Evolutionary conservation across 1,140 invertebrate genomes (phyloP).

Genomic region (Aphelenchoides fujianensis): DNA sequence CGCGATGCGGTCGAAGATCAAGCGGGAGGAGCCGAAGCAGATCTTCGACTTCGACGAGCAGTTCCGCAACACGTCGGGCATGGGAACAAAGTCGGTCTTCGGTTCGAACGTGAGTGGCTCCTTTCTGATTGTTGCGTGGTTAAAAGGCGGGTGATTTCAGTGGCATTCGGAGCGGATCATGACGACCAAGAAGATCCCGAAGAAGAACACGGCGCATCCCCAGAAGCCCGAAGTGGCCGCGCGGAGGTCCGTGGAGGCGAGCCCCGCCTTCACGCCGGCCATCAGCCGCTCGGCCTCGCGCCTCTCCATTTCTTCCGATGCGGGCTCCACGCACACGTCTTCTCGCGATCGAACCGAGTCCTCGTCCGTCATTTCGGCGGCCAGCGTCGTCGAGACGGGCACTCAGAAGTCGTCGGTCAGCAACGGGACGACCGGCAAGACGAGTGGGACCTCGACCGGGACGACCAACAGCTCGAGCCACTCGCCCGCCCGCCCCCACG

Average conservation of each 20-base stretch:
- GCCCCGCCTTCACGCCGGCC: background rate
- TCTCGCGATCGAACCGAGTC: no score
- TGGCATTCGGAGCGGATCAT: background rate
- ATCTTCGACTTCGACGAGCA: slow-evolving; percentile 15
- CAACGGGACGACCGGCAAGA: no score
- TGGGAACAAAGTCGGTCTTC: slow-evolving; percentile 3
- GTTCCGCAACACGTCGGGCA: background rate
- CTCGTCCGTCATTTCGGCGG: no score
- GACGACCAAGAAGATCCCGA: slow-evolving; percentile 8
- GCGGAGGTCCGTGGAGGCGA: background rate
- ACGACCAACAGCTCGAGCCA: no score
- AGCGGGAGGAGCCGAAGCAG: slow-evolving; percentile 4
- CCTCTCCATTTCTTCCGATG: no score
- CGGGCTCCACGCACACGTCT: no score
- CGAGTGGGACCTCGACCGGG: no score
- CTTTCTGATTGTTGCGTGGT: no score
- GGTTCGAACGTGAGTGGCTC: slow-evolving; percentile 8
- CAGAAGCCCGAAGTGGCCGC: background rate
- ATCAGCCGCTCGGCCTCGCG: background rate
- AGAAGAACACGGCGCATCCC: background rate
- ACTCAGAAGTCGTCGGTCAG: no score
- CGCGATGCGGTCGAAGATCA: background rate
- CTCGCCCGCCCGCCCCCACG: no score
- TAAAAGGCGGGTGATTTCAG: no score
- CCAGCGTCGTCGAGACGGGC: no score